Conservation (phyloP, 2,113 vertebrate species). For the Eonycteris spelaea region DNA sequence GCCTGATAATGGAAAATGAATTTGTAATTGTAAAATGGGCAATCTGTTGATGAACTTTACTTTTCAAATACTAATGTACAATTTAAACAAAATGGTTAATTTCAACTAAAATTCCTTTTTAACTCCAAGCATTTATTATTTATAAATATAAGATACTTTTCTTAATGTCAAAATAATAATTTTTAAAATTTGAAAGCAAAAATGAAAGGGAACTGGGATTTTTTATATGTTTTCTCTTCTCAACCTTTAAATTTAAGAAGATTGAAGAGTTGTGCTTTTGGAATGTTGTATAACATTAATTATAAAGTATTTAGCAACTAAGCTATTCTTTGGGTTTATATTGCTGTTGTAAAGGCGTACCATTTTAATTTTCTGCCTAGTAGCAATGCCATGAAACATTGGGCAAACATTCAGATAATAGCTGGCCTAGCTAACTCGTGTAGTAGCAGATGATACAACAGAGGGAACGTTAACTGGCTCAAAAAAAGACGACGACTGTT, state of each 20-base stretch:
- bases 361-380: not conserved
- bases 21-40: slow-evolving; percentile 24
- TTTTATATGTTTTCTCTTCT: not conserved
- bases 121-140: not conserved
- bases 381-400: not conserved
- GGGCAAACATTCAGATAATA: not conserved
- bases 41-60: slow-evolving; percentile 1
- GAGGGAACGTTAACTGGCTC: not conserved
- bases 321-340: not conserved
- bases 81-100: slow-evolving; percentile 35
- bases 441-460: not conserved
- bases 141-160: not conserved
- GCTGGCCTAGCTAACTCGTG: not conserved
- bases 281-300: not conserved
- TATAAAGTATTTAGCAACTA: not conserved
- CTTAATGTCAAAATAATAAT: not conserved
- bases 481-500: not conserved
- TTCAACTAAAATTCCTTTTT: slow-evolving; percentile 14
- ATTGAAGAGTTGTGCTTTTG: not conserved
- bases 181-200: slow-evolving; percentile 21
- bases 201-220: not conserved
- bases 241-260: not conserved
- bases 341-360: not conserved
- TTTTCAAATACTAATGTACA: not conserved
- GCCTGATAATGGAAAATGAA: slow-evolving; percentile 32